phyloP scores from a whole-genome alignment of 2,888 invertebrate species.

The Anodontia alba region DNA sequence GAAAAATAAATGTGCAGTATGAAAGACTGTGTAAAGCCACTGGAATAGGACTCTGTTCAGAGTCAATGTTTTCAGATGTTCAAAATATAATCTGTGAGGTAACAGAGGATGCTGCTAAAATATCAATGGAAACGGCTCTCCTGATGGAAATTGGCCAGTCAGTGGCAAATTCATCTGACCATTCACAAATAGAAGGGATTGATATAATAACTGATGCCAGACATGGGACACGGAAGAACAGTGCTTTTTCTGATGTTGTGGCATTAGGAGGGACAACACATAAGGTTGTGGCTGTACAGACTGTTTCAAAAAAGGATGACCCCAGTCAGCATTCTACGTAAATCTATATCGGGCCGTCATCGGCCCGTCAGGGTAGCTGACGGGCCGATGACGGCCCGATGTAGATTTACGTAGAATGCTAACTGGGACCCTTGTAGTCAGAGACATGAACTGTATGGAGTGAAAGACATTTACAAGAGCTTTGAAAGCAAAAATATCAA shows the following conservation, averaged over 20 bases:
- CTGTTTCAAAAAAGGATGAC: constrained; percentile 30
- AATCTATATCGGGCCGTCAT: too few relatives aligned
- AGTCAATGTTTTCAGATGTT: constrained; percentile 10
- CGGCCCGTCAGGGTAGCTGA: too few relatives aligned
- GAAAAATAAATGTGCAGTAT: constrained; percentile 17
- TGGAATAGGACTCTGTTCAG: background rate
- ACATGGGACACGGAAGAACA: constrained; percentile 35
- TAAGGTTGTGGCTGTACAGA: constrained; percentile 19
- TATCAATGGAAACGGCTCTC: background rate
- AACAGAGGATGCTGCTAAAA: background rate
- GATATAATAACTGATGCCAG: constrained; percentile 23
- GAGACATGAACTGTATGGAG: constrained; percentile 23
- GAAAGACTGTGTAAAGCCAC: background rate
- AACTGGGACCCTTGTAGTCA: constrained; percentile 22
- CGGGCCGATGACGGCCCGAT: too few relatives aligned
- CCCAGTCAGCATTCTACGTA: too few relatives aligned
- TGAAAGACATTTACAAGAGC: constrained; percentile 25
- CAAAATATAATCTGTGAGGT: background rate
- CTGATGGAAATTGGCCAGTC: background rate
- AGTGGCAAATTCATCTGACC: background rate
- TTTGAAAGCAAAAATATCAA: constrained; percentile 26
- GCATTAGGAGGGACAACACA: constrained; percentile 24
- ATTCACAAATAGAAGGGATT: background rate
- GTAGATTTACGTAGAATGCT: too few relatives aligned
- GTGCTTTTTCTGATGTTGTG: constrained; percentile 27